Conservation (phyloP, 2,888 invertebrate genomes). For the Lasioglossum calceatum region DNA sequence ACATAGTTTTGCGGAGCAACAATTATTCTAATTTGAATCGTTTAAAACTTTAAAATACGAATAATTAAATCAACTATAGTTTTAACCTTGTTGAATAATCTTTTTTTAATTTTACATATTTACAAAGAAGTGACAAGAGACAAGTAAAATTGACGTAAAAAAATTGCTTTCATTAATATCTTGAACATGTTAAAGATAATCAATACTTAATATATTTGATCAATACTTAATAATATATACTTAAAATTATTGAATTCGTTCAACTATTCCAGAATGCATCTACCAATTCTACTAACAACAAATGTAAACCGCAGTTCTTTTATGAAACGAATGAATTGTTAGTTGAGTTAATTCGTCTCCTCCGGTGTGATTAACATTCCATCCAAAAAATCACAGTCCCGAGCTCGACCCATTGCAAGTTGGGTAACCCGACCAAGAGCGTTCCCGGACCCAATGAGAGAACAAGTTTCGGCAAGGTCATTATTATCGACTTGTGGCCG, state of each 20-base stretch:
- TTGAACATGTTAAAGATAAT: too few relatives aligned
- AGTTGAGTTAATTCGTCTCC: background rate
- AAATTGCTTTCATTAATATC: background rate
- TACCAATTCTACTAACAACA: background rate
- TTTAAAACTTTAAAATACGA: too few relatives aligned
- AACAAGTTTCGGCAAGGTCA: constrained; percentile 8
- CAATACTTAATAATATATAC: too few relatives aligned
- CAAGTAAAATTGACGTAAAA: background rate
- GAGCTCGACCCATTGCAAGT: background rate
- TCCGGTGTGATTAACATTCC: background rate
- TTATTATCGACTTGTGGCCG: background rate
- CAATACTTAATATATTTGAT: too few relatives aligned
- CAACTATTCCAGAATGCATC: too few relatives aligned
- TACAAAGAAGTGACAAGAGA: too few relatives aligned
- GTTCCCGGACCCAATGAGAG: background rate
- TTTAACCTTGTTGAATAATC: too few relatives aligned
- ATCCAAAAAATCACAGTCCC: background rate
- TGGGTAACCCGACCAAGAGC: constrained; percentile 7
- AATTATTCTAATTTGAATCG: too few relatives aligned
- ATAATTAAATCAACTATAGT: too few relatives aligned
- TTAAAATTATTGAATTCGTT: too few relatives aligned
- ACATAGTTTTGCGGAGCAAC: too few relatives aligned
- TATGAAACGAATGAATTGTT: background rate
- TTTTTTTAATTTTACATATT: too few relatives aligned
- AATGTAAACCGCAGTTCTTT: background rate